These are phyloP conservation scores for Botia almorhae DNA, from an alignment of 2,797 vertebrate species.

Conservation along the genomic window DNA sequence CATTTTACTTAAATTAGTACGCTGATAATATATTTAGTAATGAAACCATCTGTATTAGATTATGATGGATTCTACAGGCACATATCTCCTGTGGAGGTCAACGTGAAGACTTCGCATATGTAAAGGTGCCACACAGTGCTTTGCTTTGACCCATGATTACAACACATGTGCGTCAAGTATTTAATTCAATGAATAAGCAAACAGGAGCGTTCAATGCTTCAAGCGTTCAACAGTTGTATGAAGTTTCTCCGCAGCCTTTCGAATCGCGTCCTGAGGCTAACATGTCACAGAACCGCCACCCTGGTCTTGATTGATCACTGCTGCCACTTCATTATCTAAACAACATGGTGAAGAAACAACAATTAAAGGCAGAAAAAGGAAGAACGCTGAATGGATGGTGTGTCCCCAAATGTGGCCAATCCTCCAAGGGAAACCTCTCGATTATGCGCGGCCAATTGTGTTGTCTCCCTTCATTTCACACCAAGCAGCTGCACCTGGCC, in stretches of 20 bases:
- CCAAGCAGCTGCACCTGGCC: conserved; percentile 80
- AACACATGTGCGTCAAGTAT: conserved; percentile 4
- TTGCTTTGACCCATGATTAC: conserved; percentile 84
- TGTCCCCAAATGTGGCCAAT: conserved; percentile 62
- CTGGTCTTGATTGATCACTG: conserved; percentile 82
- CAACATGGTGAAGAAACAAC: conserved; percentile 72
- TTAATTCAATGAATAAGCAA: no score
- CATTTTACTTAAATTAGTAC: neutral
- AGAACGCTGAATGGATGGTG: conserved; percentile 50
- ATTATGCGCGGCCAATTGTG: conserved; percentile 81
- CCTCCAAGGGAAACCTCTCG: conserved; percentile 64
- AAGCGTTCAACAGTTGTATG: conserved; percentile 58
- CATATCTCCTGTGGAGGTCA: conserved; percentile 85
- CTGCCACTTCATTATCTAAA: conserved; percentile 83
- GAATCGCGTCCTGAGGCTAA: conserved; percentile 70
- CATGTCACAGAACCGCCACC: conserved; percentile 65
- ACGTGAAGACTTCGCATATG: conserved; percentile 88
- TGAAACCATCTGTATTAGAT: no score
- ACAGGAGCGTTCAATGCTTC: no score
- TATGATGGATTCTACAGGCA: conserved; percentile 88
- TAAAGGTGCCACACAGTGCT: conserved; percentile 87
- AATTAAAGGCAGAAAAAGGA: conserved; percentile 42
- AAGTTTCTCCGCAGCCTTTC: conserved; percentile 60
- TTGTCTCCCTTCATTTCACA: conserved; percentile 84
- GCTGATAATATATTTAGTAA: no score